phyloP scores from a whole-genome alignment of 2,113 vertebrate species.

The Eurystomus gularis region DNA sequence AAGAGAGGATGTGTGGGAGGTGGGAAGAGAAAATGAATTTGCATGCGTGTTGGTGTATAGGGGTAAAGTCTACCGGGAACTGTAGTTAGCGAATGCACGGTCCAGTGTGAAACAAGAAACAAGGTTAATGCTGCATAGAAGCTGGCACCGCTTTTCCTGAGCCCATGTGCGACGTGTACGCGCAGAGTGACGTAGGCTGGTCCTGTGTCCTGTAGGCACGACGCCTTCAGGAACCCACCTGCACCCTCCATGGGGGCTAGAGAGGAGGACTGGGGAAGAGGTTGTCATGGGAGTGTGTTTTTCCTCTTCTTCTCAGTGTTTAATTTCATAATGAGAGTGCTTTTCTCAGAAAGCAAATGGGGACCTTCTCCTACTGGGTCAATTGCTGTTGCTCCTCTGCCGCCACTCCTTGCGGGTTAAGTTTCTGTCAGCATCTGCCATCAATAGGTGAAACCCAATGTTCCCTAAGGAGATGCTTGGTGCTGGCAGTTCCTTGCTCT shows the following conservation, averaged over 20 bases:
- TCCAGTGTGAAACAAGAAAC: neutral
- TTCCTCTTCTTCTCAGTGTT: neutral
- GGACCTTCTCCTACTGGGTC: neutral
- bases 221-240: neutral
- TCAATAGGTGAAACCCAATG: fast-evolving
- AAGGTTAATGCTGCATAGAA: neutral
- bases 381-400: neutral
- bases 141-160: neutral
- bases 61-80: neutral
- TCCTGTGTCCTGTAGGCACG: fast-evolving
- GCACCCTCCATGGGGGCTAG: fast-evolving
- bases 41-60: fast-evolving
- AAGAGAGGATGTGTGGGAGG: neutral
- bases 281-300: neutral
- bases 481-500: neutral
- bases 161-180: fast-evolving
- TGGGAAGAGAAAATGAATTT: neutral
- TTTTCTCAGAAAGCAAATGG: neutral
- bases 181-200: neutral
- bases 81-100: fast-evolving
- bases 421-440: neutral
- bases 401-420: neutral
- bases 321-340: neutral
- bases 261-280: neutral
- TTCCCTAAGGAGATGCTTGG: neutral